Percentiles rank a stretch among this genome's conserved stretches.
Evolutionary conservation across 2,113 vertebrate genomes (phyloP).

Genomic region (Megaleporinus macrocephalus): DNA sequence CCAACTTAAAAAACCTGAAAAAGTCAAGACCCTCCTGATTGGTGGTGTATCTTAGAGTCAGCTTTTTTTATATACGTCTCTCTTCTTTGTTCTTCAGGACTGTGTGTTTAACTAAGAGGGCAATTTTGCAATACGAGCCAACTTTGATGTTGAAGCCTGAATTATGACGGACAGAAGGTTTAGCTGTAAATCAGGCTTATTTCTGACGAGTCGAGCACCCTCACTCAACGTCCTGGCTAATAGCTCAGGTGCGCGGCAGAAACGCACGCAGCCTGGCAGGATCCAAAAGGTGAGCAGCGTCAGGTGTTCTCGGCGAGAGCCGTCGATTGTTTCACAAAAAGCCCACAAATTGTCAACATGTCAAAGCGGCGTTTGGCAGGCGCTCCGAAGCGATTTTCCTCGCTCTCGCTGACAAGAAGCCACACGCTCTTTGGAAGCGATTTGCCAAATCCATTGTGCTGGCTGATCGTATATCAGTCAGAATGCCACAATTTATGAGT

Average conservation of each 20-base stretch:
- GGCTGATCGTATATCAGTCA: conserved; percentile 19
- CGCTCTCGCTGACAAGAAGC: conserved; percentile 20
- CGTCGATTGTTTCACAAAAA: conserved; percentile 31
- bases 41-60: background rate
- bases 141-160: background rate
- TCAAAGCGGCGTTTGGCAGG: conserved; percentile 40
- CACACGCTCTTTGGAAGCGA: conserved; percentile 33
- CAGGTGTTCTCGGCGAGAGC: conserved; percentile 7
- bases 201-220: background rate
- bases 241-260: conserved; percentile 2
- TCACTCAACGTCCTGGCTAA: background rate
- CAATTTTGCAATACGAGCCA: background rate
- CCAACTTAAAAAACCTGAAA: too few relatives aligned
- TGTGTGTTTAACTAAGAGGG: background rate
- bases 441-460: conserved; percentile 24
- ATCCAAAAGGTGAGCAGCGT: conserved; percentile 7
- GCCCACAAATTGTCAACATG: conserved; percentile 45
- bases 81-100: background rate
- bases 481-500: background rate
- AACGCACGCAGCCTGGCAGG: conserved; percentile 9
- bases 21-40: background rate
- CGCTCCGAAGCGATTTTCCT: conserved; percentile 3
- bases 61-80: too few relatives aligned
- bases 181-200: conserved; percentile 18
- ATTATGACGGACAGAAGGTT: background rate